Base-by-base conservation (phyloP, 2,888 invertebrate genomes). In the Tachina grossa region DNA sequence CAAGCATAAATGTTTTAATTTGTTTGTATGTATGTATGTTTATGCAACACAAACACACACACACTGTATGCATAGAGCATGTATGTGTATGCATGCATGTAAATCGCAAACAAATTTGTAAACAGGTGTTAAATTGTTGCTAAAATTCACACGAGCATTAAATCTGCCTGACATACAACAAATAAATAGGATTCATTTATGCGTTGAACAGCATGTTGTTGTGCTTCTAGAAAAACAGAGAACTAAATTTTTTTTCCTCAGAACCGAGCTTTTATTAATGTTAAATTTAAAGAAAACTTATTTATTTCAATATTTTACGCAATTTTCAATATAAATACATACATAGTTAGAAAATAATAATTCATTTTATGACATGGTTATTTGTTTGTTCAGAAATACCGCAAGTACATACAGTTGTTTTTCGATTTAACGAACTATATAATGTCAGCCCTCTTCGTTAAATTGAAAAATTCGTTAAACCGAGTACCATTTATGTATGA, bases 91-190 rank as follows among this genome's bases (percentile, higher is more conserved):
- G 45, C 19, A 47, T 77, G 43, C 51, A 74, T 78, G 49, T 63
- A 71, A 45, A 57, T 80, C 41, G 31, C 45, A 53, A 53, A 68
- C 75, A 75, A 81, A 45, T 51, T 63, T 79, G 83, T 79, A 69
- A 72, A 88, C 91, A 91, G 91, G 91, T 91, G 91, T 90, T 89
- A 89, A 89, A 90, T 89, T 89, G 90, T 89, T 89, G 89, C 88
- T 88, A 61, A 89, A 90, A 90, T 91, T 92, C 92, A 90, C 92
- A 92, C 92, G 91, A 89, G 90, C 88, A 89, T 91, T 92, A 91
- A 90, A 91, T 91, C 90, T 91, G 90, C 90, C 89, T 84, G 87
- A 80, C 76, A 83, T 68, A 61, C 66, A 61, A 22, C 79, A 68
- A 53, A 78, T 45, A 71, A 79, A 79, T 66, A 83, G 66, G 61